A percentile compares a stretch with the other conserved stretches of the same genome.
Evolutionary conservation across 2,797 vertebrate genomes (phyloP).

Genomic region (Dallia pectoralis): DNA sequence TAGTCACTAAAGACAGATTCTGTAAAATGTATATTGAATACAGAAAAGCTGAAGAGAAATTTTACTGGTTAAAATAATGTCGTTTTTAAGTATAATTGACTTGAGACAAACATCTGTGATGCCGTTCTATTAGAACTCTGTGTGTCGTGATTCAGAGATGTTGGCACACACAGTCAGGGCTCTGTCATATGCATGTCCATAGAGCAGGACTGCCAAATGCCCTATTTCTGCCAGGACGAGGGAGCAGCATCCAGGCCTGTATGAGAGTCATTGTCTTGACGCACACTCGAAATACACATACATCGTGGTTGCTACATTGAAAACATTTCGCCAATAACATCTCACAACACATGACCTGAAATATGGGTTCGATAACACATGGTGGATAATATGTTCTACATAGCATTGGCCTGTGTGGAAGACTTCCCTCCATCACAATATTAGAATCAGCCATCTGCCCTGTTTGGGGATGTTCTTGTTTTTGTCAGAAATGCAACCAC

Average conservation of each 20-base stretch:
- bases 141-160: too few species aligned
- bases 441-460: not conserved
- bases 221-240: not conserved
- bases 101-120: too few species aligned
- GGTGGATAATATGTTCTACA: not conserved
- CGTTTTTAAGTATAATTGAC: too few species aligned
- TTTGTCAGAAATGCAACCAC: not conserved
- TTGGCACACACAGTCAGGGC: too few species aligned
- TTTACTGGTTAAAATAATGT: too few species aligned
- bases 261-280: not conserved
- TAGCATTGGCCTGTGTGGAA: not conserved
- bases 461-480: not conserved
- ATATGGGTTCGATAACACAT: constrained; percentile 1
- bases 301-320: not conserved
- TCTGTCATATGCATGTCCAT: not conserved
- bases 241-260: not conserved
- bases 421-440: not conserved
- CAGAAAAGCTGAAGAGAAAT: too few species aligned
- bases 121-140: too few species aligned
- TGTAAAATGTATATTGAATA: too few species aligned
- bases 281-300: not conserved
- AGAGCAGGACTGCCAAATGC: not conserved
- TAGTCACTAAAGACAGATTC: too few species aligned
- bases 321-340: not conserved
- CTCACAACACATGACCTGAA: not conserved